phyloP scores from a whole-genome alignment of 2,888 invertebrate genomes.

The Pediacus dermestoides region DNA sequence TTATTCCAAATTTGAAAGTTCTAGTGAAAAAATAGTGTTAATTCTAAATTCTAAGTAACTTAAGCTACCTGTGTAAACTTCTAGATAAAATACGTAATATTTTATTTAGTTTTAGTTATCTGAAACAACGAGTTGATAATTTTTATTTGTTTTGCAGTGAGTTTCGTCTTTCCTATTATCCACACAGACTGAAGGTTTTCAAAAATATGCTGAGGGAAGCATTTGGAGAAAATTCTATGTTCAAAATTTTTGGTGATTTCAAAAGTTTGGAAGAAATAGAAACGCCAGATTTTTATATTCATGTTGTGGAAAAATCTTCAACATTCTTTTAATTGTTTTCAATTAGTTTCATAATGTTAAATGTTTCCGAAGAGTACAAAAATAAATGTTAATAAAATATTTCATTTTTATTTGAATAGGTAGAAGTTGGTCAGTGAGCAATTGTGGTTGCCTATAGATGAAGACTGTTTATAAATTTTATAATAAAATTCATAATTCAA shows the following conservation, averaged over 20 bases:
- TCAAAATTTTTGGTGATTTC: conserved; percentile 79
- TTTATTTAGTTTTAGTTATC: background rate
- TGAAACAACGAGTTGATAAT: conserved; percentile 1
- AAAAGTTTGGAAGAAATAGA: conserved; percentile 61
- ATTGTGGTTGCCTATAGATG: too few species aligned
- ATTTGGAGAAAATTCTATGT: conserved; percentile 62
- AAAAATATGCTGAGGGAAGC: conserved; percentile 66
- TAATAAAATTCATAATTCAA: too few species aligned
- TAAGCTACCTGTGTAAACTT: too few species aligned
- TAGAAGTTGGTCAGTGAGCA: too few species aligned
- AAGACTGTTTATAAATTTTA: too few species aligned
- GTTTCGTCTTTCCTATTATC: conserved; percentile 85
- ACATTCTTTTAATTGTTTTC: conserved; percentile 9
- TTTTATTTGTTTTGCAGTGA: conserved; percentile 54
- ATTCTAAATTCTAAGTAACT: too few species aligned
- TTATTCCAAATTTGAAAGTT: too few species aligned
- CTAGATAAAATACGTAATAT: too few species aligned
- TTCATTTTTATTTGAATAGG: too few species aligned
- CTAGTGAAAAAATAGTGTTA: conserved; percentile 7
- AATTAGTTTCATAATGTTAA: too few species aligned
- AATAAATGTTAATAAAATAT: too few species aligned
- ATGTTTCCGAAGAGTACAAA: too few species aligned
- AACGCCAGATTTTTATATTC: conserved; percentile 80
- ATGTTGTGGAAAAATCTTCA: conserved; percentile 66
- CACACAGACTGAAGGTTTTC: conserved; percentile 73